A percentile compares a stretch with the other conserved stretches of the same genome.
These are phyloP conservation scores for Caenorhabditis brenneri DNA, from an alignment of 1,140 invertebrate species.

Conservation along the genomic window DNA sequence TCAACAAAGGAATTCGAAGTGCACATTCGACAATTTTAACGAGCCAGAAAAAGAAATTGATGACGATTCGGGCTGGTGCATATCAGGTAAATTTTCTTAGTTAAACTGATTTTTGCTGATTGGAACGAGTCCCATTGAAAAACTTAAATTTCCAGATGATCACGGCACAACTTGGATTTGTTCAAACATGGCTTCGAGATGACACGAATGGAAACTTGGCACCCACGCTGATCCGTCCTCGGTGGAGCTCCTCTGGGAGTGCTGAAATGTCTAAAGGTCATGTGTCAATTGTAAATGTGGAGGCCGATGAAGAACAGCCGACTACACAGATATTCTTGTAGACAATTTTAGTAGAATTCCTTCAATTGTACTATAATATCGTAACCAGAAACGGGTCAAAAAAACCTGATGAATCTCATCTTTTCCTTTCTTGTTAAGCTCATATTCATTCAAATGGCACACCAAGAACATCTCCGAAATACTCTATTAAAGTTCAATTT, in stretches of 20 bases:
- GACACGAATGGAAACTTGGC: not conserved
- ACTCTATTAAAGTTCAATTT: too few species aligned
- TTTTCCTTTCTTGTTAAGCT: too few species aligned
- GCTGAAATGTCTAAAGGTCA: not conserved
- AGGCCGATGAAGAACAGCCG: not conserved
- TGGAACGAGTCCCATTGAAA: not conserved
- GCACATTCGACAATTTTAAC: constrained; percentile 40
- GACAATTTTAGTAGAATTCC: too few species aligned
- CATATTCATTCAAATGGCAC: too few species aligned
- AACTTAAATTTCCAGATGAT: not conserved
- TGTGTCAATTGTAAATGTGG: not conserved
- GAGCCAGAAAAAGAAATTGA: constrained; percentile 33
- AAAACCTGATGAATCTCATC: too few species aligned
- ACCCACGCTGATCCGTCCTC: not conserved
- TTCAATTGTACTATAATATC: too few species aligned
- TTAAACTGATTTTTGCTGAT: too few species aligned
- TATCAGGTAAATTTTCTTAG: constrained; percentile 31
- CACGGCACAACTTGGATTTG: constrained; percentile 3
- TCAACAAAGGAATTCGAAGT: constrained; percentile 44
- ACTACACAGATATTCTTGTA: not conserved
- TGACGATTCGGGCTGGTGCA: constrained; percentile 43
- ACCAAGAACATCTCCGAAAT: too few species aligned
- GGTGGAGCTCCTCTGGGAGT: not conserved
- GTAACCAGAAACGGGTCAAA: too few species aligned
- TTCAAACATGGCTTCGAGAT: constrained; percentile 1